These are phyloP conservation scores for Limanda limanda DNA, from an alignment of 2,113 vertebrate species.

Conservation along the genomic window DNA sequence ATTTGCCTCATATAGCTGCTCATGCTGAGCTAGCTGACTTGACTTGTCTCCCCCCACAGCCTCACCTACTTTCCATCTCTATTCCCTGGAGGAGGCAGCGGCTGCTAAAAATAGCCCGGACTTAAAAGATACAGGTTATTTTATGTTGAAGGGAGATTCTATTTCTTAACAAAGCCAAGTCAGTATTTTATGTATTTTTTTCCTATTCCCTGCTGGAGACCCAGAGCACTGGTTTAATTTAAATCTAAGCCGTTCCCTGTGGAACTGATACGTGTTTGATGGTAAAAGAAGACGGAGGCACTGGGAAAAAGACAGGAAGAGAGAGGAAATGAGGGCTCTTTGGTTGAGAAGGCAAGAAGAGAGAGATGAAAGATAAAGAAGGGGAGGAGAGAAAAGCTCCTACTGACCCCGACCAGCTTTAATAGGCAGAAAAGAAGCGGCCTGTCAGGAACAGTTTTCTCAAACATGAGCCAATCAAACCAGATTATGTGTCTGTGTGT, in stretches of 20 bases:
- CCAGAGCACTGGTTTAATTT: constrained; percentile 74
- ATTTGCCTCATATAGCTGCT: constrained; percentile 55
- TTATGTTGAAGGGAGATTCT: constrained; percentile 64
- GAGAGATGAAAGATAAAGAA: constrained; percentile 58
- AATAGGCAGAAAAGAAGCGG: constrained; percentile 52
- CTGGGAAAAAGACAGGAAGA: constrained; percentile 31
- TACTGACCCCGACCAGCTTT: constrained; percentile 54
- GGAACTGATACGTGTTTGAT: constrained; percentile 71
- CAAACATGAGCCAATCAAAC: constrained; percentile 47
- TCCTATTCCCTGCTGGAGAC: constrained; percentile 69
- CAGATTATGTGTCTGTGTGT: constrained; percentile 27
- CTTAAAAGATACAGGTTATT: constrained; percentile 73
- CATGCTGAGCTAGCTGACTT: constrained; percentile 61
- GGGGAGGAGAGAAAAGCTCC: constrained; percentile 39
- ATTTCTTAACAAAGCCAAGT: constrained; percentile 77
- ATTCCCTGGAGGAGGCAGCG: constrained; percentile 59
- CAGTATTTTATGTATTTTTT: constrained; percentile 56
- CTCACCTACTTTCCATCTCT: constrained; percentile 74
- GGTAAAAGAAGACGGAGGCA: constrained; percentile 56
- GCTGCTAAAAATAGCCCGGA: constrained; percentile 76
- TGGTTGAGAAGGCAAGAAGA: constrained; percentile 37
- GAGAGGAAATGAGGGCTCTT: constrained; percentile 30
- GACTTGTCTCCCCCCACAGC: constrained; percentile 35
- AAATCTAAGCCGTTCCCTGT: constrained; percentile 67
- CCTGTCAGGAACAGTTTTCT: constrained; percentile 49